Base-by-base conservation (phyloP, 1,140 invertebrate genomes). In the Lasaia peninsularis region DNA sequence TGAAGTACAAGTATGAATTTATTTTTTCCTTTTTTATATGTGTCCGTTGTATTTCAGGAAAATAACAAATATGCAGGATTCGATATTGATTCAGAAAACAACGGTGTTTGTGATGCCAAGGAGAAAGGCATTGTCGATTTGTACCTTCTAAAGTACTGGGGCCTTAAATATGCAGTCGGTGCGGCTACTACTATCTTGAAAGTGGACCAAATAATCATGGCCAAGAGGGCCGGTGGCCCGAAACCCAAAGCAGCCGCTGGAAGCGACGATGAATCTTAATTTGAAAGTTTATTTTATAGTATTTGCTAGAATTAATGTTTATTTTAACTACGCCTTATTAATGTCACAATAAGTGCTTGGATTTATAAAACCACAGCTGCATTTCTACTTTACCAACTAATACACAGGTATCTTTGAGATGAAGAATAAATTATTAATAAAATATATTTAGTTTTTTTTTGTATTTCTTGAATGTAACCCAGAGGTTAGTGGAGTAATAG, bases 191-290 rank as follows among this genome's bases (percentile, higher is more conserved):
- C 98, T 0, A 95, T 99, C 71, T 91, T 99, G 3, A 95, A 96
- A 86, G 96, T 99, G n/a, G 98, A 99, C 90, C 95, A 99, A 89
- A 99, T 99, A 60, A 99, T 99, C 58, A 99, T 99, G 97, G 97
- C 98, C 1, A 99, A 99, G 89, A 92, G 95, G 75, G 97, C 98
- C 14, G 98, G 98, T 56, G 98, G 98, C 51, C 98, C 98, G 0
- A 98, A 98, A 90, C 91, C 95, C 0, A 93, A 92, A 78, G 78
- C 91, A 44, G 91, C 91, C 34, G 91, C 92, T 44, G 91, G 91
- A 69, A 92, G 92, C 62, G 95, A 97, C 81, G 94, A 95, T 71
- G 94, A 95, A 75, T 88, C 81, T 64, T 88, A 87, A 78, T 62
- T n/a, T n/a, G 33, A 28, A 31, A 40, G 40, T 56, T 48, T 52